phyloP scores from a whole-genome alignment of 2,113 vertebrate species.

The Picathartes gymnocephalus region DNA sequence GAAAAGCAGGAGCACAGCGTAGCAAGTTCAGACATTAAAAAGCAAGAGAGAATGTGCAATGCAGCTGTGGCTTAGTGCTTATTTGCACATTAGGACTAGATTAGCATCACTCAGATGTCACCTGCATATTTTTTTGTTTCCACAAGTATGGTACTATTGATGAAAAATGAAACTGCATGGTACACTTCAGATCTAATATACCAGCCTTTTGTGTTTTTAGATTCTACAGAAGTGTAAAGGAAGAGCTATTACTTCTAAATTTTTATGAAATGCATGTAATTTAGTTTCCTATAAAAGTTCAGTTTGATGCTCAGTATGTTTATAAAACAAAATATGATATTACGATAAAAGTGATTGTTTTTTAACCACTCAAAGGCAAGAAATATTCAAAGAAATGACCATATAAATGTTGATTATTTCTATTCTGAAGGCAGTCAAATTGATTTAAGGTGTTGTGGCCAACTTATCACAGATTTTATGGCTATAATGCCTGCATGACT shows the following conservation, averaged over 20 bases:
- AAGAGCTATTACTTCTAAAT: background rate
- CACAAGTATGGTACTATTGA: background rate
- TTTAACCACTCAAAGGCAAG: background rate
- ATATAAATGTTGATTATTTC: background rate
- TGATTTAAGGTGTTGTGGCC: background rate
- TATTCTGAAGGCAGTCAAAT: background rate
- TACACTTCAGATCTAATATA: background rate
- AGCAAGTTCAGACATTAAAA: constrained; percentile 3
- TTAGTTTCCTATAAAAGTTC: background rate
- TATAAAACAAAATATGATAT: background rate
- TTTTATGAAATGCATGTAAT: background rate
- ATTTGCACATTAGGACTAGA: constrained; percentile 25
- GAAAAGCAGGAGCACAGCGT: background rate
- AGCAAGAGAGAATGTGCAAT: background rate
- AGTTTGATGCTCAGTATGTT: background rate
- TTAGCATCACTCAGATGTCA: constrained; percentile 15
- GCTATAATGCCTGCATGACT: background rate
- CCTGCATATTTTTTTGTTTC: no score
- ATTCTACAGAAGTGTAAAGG: background rate
- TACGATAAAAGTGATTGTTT: background rate
- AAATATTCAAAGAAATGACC: background rate
- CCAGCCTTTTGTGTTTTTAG: background rate
- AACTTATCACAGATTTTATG: background rate
- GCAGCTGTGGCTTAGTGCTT: constrained; percentile 39
- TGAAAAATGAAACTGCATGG: background rate